Percentiles rank a stretch among this genome's conserved stretches.
phyloP scores from a whole-genome alignment of 2,113 vertebrate genomes.

The Aplodontia rufa region DNA sequence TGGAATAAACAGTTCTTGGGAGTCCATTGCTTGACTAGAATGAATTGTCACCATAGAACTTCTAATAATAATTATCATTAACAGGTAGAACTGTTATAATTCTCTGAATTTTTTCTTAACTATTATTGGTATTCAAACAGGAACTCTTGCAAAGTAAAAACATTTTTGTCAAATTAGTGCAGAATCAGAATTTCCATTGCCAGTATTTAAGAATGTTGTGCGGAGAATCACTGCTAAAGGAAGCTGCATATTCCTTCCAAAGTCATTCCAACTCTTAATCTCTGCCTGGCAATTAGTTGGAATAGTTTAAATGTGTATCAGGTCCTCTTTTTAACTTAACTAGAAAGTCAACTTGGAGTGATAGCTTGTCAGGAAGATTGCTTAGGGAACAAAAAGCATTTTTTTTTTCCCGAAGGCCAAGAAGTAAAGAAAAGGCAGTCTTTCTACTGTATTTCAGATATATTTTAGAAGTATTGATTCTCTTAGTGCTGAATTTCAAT shows the following conservation, averaged over 20 bases:
- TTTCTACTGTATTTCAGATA: neutral
- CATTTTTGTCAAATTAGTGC: slow-evolving; percentile 48
- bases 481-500: neutral
- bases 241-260: neutral
- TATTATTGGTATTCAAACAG: slow-evolving; percentile 9
- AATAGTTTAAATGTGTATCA: neutral
- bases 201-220: neutral
- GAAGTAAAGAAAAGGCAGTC: neutral
- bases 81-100: slow-evolving; percentile 62
- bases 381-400: neutral
- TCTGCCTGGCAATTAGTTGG: neutral
- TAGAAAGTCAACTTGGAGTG: neutral
- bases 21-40: slow-evolving; percentile 23
- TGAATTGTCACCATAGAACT: slow-evolving; percentile 39
- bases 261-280: neutral
- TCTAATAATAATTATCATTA: slow-evolving; percentile 55
- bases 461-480: slow-evolving; percentile 10
- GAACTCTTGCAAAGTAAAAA: slow-evolving; percentile 45
- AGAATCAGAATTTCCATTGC: slow-evolving; percentile 30
- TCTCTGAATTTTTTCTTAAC: slow-evolving; percentile 54
- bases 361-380: neutral
- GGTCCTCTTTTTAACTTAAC: slow-evolving; percentile 20
- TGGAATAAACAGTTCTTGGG: slow-evolving; percentile 8
- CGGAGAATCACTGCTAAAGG: neutral
- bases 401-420: slow-evolving; percentile 31